A percentile compares a stretch with the other conserved stretches of the same genome.
These are phyloP conservation scores for Drosophila sucinea DNA, from an alignment of 1,140 invertebrate species.

Conservation along the genomic window DNA sequence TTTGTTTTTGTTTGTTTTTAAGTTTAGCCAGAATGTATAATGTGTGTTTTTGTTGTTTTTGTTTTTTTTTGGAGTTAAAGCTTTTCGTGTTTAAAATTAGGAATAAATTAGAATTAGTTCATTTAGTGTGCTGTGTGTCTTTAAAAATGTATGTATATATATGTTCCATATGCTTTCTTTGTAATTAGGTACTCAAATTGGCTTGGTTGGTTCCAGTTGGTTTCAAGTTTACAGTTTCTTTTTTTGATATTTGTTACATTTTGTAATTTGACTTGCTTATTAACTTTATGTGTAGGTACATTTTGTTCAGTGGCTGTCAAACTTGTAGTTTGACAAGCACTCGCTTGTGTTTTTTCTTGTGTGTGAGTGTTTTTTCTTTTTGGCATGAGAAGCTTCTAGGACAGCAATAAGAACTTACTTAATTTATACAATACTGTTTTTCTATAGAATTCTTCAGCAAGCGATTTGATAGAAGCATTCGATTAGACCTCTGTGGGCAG, in stretches of 20 bases:
- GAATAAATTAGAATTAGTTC: conserved; percentile 55
- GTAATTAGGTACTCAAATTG: conserved; percentile 60
- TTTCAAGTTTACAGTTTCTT: conserved; percentile 47
- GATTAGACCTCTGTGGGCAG: conserved; percentile 64
- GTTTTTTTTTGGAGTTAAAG: conserved; percentile 66
- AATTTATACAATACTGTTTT: conserved; percentile 75
- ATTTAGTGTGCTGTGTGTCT: conserved; percentile 41
- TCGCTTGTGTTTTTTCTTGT: conserved; percentile 11
- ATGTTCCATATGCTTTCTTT: conserved; percentile 42
- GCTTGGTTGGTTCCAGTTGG: conserved; percentile 60
- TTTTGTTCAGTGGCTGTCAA: conserved; percentile 45
- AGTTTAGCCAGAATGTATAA: conserved; percentile 51
- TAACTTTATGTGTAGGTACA: conserved; percentile 60
- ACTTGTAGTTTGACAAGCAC: conserved; percentile 40
- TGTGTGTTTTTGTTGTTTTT: conserved; percentile 36
- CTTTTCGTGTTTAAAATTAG: conserved; percentile 59
- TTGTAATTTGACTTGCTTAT: conserved; percentile 57
- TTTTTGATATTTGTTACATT: conserved; percentile 44
- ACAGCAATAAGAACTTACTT: conserved; percentile 65
- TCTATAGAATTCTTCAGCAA: conserved; percentile 78
- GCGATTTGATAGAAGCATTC: conserved; percentile 39
- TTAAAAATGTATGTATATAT: conserved; percentile 29
- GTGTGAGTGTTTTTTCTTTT: conserved; percentile 43
- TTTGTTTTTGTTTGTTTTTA: conserved; percentile 42
- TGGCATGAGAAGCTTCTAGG: conserved; percentile 79